Evolutionary conservation across 2,113 vertebrate genomes (phyloP).

Genomic region (Chauna torquata): DNA sequence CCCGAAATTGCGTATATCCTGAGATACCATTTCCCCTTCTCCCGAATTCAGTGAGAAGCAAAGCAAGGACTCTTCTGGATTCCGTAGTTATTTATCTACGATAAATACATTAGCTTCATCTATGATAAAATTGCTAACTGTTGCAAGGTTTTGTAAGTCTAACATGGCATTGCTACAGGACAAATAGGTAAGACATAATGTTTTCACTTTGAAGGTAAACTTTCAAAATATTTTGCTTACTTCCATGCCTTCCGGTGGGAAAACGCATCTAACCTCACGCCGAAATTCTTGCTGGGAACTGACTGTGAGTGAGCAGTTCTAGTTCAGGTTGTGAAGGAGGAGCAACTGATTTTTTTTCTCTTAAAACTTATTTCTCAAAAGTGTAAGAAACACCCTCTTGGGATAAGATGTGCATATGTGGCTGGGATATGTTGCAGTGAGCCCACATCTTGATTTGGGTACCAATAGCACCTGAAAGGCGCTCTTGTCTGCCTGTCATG

Average conservation of each 20-base stretch:
- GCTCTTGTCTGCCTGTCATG: background rate
- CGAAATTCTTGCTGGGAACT: background rate
- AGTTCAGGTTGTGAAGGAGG: background rate
- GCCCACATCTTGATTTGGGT: background rate
- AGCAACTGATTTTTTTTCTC: background rate
- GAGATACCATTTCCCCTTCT: background rate
- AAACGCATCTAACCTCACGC: background rate
- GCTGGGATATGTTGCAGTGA: background rate
- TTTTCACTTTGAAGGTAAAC: background rate
- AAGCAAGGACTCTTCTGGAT: background rate
- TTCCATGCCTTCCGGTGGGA: background rate
- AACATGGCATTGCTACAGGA: background rate
- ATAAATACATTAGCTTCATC: background rate
- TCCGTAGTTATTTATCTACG: background rate
- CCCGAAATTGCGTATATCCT: background rate
- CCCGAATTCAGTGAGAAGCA: background rate
- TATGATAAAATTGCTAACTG: rapidly evolving
- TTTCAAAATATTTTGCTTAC: rapidly evolving
- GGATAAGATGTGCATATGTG: background rate
- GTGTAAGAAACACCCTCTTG: background rate
- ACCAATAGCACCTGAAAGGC: background rate
- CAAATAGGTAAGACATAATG: rapidly evolving
- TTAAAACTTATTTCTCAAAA: background rate
- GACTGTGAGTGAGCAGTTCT: background rate
- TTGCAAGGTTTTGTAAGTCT: background rate